phyloP scores from a whole-genome alignment of 2,113 vertebrate genomes.

The Neodon shergylaensis region DNA sequence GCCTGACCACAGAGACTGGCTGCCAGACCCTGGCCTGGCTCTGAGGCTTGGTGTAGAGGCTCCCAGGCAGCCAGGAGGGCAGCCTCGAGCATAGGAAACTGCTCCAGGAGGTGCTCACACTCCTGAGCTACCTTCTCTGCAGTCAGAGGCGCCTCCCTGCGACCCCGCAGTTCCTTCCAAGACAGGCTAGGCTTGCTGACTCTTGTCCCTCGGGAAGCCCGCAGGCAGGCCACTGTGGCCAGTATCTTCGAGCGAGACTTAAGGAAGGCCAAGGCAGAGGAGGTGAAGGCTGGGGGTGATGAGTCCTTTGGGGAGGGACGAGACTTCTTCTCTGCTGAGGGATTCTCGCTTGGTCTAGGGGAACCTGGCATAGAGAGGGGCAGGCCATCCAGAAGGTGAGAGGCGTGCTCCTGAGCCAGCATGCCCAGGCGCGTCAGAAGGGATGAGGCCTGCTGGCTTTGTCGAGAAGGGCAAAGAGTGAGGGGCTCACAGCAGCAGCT shows the following conservation, averaged over 20 bases:
- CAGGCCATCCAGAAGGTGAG: conserved; percentile 82
- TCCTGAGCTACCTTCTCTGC: conserved; percentile 92
- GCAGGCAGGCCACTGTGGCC: conserved; percentile 91
- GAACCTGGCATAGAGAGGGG: conserved; percentile 73
- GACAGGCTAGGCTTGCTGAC: conserved; percentile 88
- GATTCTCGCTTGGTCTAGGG: conserved; percentile 67
- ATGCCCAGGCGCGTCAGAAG: conserved; percentile 83
- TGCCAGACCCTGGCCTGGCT: conserved; percentile 82
- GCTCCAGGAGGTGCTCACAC: conserved; percentile 89
- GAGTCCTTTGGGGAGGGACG: conserved; percentile 69
- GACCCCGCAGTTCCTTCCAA: conserved; percentile 91
- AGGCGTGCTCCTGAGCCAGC: conserved; percentile 86
- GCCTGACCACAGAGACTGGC: conserved; percentile 88
- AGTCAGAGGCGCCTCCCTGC: conserved; percentile 89
- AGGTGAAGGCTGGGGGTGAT: conserved; percentile 88
- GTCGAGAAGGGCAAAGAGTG: conserved; percentile 85
- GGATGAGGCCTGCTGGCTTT: conserved; percentile 79
- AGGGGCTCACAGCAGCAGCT: conserved; percentile 93
- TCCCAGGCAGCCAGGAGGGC: conserved; percentile 90
- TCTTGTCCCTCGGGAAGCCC: conserved; percentile 83
- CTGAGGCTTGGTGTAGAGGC: conserved; percentile 84
- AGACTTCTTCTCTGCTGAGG: conserved; percentile 55
- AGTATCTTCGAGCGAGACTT: conserved; percentile 91
- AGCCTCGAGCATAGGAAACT: conserved; percentile 89
- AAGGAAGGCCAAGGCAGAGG: conserved; percentile 92